phyloP scores from a whole-genome alignment of 2,797 vertebrate genomes.

The Alcedo atthis region DNA sequence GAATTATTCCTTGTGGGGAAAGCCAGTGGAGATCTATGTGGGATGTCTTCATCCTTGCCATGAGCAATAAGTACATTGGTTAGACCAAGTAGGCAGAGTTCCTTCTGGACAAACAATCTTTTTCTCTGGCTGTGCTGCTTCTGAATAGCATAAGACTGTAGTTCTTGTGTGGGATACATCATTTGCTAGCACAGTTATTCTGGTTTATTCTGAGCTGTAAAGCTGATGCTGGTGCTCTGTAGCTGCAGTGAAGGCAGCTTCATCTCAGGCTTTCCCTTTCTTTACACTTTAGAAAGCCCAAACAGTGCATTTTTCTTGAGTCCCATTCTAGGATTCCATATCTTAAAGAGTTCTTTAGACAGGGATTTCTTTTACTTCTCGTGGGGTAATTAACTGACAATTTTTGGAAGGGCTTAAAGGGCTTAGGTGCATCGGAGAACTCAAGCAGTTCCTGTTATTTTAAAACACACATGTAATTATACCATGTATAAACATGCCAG shows the following conservation, averaged over 20 bases:
- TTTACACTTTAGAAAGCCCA: background rate
- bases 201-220: background rate
- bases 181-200: background rate
- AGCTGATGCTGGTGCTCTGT: background rate
- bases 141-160: accelerated
- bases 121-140: background rate
- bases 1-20: background rate
- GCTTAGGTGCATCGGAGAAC: background rate
- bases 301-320: background rate
- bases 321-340: background rate
- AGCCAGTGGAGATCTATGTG: background rate
- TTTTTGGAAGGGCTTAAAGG: background rate
- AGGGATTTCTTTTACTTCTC: background rate
- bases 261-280: background rate
- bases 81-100: background rate
- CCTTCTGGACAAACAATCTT: background rate
- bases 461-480: background rate
- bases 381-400: background rate
- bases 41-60: background rate
- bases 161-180: background rate
- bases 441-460: background rate
- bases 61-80: background rate
- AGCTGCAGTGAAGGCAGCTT: background rate
- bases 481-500: background rate
- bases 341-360: background rate